A percentile compares a stretch with the other conserved stretches of the same genome.
Conservation (phyloP, 2,888 invertebrate species). For the Thumatha senex region DNA sequence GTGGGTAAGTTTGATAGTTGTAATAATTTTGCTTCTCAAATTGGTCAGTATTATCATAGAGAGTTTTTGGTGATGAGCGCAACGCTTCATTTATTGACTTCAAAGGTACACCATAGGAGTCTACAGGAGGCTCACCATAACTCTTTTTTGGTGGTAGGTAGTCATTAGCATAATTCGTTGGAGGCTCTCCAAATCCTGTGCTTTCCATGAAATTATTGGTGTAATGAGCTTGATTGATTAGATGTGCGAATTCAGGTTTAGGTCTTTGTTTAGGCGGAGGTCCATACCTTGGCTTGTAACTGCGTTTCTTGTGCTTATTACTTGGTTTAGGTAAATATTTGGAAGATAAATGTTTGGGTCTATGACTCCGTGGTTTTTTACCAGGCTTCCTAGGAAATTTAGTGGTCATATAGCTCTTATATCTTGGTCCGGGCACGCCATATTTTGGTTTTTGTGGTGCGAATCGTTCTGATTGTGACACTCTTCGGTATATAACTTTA, state of each 20-base stretch:
- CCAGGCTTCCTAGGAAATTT: slow-evolving; percentile 45
- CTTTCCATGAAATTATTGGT: slow-evolving; percentile 41
- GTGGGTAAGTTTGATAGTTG: slow-evolving; percentile 31
- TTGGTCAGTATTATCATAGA: slow-evolving; percentile 18
- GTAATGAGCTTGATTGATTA: slow-evolving; percentile 41
- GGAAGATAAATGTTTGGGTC: slow-evolving; percentile 10
- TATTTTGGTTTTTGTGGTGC: slow-evolving; percentile 46
- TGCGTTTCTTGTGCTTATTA: slow-evolving; percentile 12
- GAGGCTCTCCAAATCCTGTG: slow-evolving; percentile 66
- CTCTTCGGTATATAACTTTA: slow-evolving; percentile 56
- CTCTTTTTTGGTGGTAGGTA: slow-evolving; percentile 36
- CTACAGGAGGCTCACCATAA: slow-evolving; percentile 57
- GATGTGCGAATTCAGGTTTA: slow-evolving; percentile 35
- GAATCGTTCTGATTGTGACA: slow-evolving; percentile 43
- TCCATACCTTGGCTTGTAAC: slow-evolving; percentile 41
- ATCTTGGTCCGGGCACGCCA: slow-evolving; percentile 47
- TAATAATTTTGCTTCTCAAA: slow-evolving; percentile 10
- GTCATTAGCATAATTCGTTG: slow-evolving; percentile 34
- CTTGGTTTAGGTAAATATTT: slow-evolving; percentile 10
- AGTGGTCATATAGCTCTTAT: slow-evolving; percentile 43
- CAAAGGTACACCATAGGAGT: slow-evolving; percentile 60
- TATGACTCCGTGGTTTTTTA: slow-evolving; percentile 52
- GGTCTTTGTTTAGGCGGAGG: slow-evolving; percentile 40
- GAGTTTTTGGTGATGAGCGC: slow-evolving; percentile 33
- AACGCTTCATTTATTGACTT: slow-evolving; percentile 27